phyloP scores from a whole-genome alignment of 2,113 vertebrate species.

The Alaudala cheleensis region DNA sequence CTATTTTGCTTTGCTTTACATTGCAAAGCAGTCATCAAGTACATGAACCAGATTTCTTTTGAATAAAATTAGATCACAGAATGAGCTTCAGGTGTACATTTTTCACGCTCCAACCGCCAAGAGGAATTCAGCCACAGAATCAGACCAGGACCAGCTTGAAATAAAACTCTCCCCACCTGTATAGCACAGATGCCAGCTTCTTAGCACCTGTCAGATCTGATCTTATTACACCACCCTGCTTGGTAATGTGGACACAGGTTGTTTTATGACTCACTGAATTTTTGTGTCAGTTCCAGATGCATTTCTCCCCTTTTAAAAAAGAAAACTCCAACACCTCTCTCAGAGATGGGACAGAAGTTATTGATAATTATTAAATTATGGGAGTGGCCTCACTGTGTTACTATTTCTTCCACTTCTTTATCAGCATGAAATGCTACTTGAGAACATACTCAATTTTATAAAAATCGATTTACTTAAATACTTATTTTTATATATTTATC shows the following conservation, averaged over 20 bases:
- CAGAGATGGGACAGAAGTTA: background rate
- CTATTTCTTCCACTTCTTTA: background rate
- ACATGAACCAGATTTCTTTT: background rate
- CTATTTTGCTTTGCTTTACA: conserved; percentile 4
- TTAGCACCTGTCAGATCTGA: background rate
- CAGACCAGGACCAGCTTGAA: background rate
- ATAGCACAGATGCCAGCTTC: background rate
- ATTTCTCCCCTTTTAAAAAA: background rate
- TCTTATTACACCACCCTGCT: background rate
- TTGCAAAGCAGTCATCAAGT: background rate
- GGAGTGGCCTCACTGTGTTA: background rate
- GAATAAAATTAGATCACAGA: background rate
- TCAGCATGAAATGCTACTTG: background rate
- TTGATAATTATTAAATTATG: background rate
- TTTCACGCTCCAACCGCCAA: background rate
- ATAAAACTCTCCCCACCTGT: background rate
- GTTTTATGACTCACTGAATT: background rate
- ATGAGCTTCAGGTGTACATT: background rate
- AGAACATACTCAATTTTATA: background rate
- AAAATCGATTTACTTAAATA: background rate
- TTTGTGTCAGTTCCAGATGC: background rate
- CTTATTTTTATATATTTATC: background rate
- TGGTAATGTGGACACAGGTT: background rate
- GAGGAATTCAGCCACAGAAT: conserved; percentile 1
- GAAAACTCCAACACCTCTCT: background rate